Conservation (phyloP, 2,113 vertebrate species). For the Tyto alba region DNA sequence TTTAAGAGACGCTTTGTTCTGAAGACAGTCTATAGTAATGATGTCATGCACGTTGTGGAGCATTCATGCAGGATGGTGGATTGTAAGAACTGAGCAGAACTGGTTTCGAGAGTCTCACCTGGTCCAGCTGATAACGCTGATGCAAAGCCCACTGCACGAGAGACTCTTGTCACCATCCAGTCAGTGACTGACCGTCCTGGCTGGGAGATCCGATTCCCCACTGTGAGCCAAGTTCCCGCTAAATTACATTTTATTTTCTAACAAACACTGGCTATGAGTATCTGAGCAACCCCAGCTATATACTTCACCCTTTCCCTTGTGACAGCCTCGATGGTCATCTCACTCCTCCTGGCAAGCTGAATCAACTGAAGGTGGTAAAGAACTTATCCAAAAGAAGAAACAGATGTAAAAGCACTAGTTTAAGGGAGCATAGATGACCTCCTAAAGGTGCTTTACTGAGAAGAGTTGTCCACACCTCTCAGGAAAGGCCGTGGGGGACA, state of each 20-base stretch:
- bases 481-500: neutral
- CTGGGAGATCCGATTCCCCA: neutral
- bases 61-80: fast-evolving
- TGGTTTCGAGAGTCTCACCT: neutral
- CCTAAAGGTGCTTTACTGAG: neutral
- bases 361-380: neutral
- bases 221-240: neutral
- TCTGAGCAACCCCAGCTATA: neutral
- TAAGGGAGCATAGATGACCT: neutral
- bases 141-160: neutral
- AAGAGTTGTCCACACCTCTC: neutral
- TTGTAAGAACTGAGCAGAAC: neutral
- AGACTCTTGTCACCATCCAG: neutral
- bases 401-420: neutral
- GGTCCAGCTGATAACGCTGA: neutral
- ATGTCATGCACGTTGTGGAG: fast-evolving
- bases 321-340: neutral
- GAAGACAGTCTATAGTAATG: neutral
- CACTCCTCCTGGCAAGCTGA: neutral
- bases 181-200: no score
- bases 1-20: neutral
- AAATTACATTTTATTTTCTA: neutral
- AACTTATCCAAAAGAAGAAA: neutral
- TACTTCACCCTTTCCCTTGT: no score
- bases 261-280: neutral